Base-by-base conservation (phyloP, 2,113 vertebrate species). In the Microcebus griseorufus region DNA sequence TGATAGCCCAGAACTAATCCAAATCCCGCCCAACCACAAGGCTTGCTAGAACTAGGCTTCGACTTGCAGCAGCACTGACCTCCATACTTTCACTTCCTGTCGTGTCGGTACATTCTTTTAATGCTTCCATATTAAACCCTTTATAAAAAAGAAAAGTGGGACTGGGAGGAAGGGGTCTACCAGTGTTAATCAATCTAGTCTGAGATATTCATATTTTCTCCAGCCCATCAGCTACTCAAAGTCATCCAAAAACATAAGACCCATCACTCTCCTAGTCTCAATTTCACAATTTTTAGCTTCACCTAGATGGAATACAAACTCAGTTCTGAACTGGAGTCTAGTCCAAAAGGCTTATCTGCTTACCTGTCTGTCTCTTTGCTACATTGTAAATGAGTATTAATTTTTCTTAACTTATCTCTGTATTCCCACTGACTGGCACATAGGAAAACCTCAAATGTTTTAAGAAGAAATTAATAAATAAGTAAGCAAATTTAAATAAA, bases 401-500 rank as follows among this genome's bases (percentile, higher is more conserved):
- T 12, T 17, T 2, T 29, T 9, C 84, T 72, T 90, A 81, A 70
- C 12, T 88, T 34, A 88, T 29, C 76, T 88, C 6, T 84, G 37
- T 81, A 60, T 37, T 64, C 58, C 39, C 69, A 55, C 25, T 45
- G 17, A 86, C 29, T 72, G 42, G 23, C 2, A 29, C 45, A 45
- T 29, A 60, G 25, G 29, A 95, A 64, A 94, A 84, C 3, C 29
- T 70, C 34, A 81, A 65, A 22, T 45, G 5, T 82, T 86, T 83
- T 62, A 18, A 6, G 5, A n/a, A 65, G 65, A 6, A 78, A 95
- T 78, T 3, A 82, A 64, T 60, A 81, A 93, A 90, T 27, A 20
- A 86, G 62, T 73, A 27, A 84, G n/a, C 45, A 93, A 73, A n/a
- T 78, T 93, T 85, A 65, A 96, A 88, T 91, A 37, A 70, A 70